A percentile compares a stretch with the other conserved stretches of the same genome.
These are phyloP conservation scores for Gymnodraco acuticeps DNA, from an alignment of 2,797 vertebrate species.

Conservation along the genomic window DNA sequence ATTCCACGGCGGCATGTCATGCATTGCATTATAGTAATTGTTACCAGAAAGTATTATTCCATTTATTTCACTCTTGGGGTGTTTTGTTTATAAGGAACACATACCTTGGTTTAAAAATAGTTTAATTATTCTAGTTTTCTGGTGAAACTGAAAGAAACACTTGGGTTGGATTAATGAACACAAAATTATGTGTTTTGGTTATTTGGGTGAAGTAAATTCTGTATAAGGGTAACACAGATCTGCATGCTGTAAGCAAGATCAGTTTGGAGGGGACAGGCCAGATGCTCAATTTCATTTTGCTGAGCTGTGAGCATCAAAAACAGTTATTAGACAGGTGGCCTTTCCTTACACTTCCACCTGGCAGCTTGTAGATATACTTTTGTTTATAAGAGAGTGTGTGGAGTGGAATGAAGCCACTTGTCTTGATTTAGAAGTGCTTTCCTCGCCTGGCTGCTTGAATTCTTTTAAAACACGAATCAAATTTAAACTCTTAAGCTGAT, in stretches of 20 bases:
- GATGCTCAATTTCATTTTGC: slow-evolving; percentile 67
- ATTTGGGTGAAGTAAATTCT: slow-evolving; percentile 39
- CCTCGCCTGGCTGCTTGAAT: slow-evolving; percentile 47
- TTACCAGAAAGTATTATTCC: slow-evolving; percentile 16
- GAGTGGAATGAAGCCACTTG: slow-evolving; percentile 62
- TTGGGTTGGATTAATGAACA: slow-evolving; percentile 39
- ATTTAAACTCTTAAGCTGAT: slow-evolving; percentile 60
- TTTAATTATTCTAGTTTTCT: slow-evolving; percentile 4
- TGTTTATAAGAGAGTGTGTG: slow-evolving; percentile 49
- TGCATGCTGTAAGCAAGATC: slow-evolving; percentile 63
- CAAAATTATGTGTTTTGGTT: slow-evolving; percentile 8
- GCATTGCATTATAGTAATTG: slow-evolving; percentile 47
- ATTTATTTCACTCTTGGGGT: slow-evolving; percentile 31
- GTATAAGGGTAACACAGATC: slow-evolving; percentile 41
- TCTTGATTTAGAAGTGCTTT: slow-evolving; percentile 69
- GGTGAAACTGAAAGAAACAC: neutral
- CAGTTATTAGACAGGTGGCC: slow-evolving; percentile 77
- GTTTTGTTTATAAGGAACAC: slow-evolving; percentile 17
- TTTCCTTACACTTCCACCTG: slow-evolving; percentile 72
- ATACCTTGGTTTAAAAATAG: slow-evolving; percentile 15
- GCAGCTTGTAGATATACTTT: slow-evolving; percentile 70
- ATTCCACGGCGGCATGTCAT: slow-evolving; percentile 35
- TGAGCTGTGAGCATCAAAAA: slow-evolving; percentile 62
- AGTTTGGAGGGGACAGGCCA: slow-evolving; percentile 58
- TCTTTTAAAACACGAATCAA: slow-evolving; percentile 66